These are phyloP conservation scores for Craterocephalus amniculus DNA, from an alignment of 2,797 vertebrate species.

Conservation along the genomic window DNA sequence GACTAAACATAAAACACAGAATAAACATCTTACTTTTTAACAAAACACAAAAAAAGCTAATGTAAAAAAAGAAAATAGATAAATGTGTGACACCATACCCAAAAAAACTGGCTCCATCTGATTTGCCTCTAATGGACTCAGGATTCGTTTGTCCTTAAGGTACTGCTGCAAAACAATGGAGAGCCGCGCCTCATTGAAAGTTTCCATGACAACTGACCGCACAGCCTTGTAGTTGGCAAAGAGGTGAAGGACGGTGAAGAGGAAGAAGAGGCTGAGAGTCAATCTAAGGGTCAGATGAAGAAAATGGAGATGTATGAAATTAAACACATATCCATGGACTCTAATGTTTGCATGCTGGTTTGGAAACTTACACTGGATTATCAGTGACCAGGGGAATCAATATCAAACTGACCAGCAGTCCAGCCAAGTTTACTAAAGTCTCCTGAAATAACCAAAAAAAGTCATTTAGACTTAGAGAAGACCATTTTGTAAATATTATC, in stretches of 20 bases:
- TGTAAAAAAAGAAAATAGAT: not conserved
- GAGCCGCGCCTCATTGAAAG: conserved; percentile 88
- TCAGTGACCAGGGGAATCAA: conserved; percentile 88
- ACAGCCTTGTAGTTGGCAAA: conserved; percentile 92
- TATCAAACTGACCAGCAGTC: conserved; percentile 87
- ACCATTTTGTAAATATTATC: no score
- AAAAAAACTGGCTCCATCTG: conserved; percentile 85
- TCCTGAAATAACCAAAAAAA: conserved; percentile 76
- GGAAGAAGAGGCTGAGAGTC: conserved; percentile 86
- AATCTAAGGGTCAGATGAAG: conserved; percentile 68
- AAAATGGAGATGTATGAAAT: not conserved
- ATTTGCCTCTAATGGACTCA: conserved; percentile 83
- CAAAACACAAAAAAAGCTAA: rapidly evolving
- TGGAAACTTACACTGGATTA: conserved; percentile 78
- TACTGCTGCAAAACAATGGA: conserved; percentile 82
- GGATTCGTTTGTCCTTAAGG: conserved; percentile 73
- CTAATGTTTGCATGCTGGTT: not conserved
- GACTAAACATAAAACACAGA: rapidly evolving
- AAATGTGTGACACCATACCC: conserved; percentile 63
- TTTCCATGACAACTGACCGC: conserved; percentile 90
- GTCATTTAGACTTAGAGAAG: not conserved
- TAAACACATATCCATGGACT: not conserved
- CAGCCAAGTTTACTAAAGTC: conserved; percentile 90
- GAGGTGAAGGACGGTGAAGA: conserved; percentile 89
- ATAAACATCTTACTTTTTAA: not conserved